A percentile compares a stretch with the other conserved stretches of the same genome.
Evolutionary conservation across 2,113 vertebrate species (phyloP).

Genomic region (Stictonetta naevosa): DNA sequence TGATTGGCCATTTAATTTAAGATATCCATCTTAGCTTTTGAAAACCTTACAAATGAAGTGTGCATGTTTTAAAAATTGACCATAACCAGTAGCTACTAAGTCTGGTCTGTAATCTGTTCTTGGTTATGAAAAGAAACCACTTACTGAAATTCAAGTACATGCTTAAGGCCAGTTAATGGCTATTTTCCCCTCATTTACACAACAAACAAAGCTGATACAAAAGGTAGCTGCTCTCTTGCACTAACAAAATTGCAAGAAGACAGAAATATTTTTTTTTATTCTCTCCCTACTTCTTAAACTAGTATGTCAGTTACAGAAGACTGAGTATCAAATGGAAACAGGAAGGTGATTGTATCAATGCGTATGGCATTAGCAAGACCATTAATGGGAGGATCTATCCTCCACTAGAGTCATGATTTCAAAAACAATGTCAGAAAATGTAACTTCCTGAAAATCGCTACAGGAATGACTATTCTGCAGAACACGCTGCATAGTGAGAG

Average conservation of each 20-base stretch:
- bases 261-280: background rate
- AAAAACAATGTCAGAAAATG: background rate
- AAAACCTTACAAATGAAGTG: slow-evolving; percentile 8
- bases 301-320: background rate
- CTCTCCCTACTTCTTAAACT: background rate
- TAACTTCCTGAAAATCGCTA: background rate
- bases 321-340: background rate
- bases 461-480: fast-evolving
- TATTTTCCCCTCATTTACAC: slow-evolving; percentile 67
- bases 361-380: fast-evolving
- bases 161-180: slow-evolving; percentile 55
- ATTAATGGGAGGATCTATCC: background rate
- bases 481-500: background rate
- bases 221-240: slow-evolving; percentile 29
- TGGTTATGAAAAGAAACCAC: slow-evolving; percentile 41
- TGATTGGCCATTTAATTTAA: background rate
- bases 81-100: background rate
- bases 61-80: background rate
- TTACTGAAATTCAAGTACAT: slow-evolving; percentile 56
- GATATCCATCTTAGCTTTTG: background rate
- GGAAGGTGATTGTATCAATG: background rate
- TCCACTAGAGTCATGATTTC: background rate
- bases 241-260: background rate
- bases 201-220: slow-evolving; percentile 49
- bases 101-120: background rate